These are phyloP conservation scores for Drosophila robusta DNA, from an alignment of 2,888 invertebrate species.

Conservation along the genomic window DNA sequence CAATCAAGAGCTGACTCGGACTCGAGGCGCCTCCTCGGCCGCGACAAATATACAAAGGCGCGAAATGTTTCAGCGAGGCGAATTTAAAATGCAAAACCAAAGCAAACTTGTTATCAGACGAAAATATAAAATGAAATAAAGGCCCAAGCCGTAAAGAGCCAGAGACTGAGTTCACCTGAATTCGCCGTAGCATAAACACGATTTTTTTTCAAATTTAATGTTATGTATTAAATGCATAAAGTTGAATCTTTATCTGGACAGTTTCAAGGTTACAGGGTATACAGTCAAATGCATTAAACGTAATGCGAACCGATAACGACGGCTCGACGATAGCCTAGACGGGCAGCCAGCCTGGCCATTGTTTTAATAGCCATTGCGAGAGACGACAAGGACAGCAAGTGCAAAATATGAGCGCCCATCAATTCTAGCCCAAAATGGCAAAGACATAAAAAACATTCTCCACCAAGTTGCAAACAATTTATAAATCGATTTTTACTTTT, in stretches of 20 bases:
- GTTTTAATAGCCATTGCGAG: conserved; percentile 27
- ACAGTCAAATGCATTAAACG: conserved; percentile 26
- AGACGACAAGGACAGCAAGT: conserved; percentile 35
- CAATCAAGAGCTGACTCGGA: conserved; percentile 7
- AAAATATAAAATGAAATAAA: neutral
- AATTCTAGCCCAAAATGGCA: conserved; percentile 19
- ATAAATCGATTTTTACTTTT: conserved; percentile 49
- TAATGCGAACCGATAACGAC: conserved; percentile 36
- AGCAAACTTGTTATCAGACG: neutral
- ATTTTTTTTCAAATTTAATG: neutral
- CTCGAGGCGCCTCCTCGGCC: neutral
- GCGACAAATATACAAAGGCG: conserved; percentile 22
- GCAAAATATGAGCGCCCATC: conserved; percentile 41
- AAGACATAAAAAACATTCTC: conserved; percentile 1
- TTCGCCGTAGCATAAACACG: neutral
- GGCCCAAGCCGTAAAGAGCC: neutral
- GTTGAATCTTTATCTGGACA: too few species aligned
- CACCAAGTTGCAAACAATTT: conserved; percentile 18
- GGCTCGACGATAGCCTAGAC: conserved; percentile 23
- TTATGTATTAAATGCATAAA: neutral
- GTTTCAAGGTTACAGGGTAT: conserved; percentile 19
- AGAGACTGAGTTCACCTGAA: neutral
- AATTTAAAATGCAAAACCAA: conserved; percentile 34
- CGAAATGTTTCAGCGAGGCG: conserved; percentile 21
- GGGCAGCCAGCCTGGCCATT: conserved; percentile 27